Evolutionary conservation across 2,888 invertebrate species (phyloP), one percentile per base, ranked within the genome.

Genomic region (Scaptodrosophila latifasciaeformis): DNA sequence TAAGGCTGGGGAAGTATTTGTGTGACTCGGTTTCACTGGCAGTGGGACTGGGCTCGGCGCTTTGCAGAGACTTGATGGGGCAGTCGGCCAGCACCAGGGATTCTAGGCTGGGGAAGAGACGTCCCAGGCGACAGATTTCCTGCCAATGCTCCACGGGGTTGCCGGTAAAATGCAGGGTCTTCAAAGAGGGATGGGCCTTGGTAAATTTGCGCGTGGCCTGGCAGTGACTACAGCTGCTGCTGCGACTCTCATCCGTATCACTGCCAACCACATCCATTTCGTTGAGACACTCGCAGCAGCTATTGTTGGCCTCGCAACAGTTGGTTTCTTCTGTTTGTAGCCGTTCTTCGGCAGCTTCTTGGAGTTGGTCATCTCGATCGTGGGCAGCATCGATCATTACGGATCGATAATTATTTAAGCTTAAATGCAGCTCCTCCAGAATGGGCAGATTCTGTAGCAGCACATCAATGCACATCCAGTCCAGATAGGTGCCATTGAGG

Each of bases 361-460:
- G n/a, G n/a, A n/a, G n/a, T n/a, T n/a, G n/a, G n/a, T n/a, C n/a
- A n/a, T n/a, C n/a, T n/a, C n/a, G n/a, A n/a, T 65, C 66, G 40
- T 76, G 81, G 43, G 83, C 79, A 17, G 87, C 85, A 62, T 90
- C 90, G 39, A 95, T 87, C 53, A 93, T 90, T 31, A 96, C 93
- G 66, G 91, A 90, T 19, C 90, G 90, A 85, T 95, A 96, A 84
- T 95, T 93, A 86, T 97, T 98, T 59, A 96, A 89, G 82, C 97
- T 96, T 76, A 97, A 88, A 87, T 97, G 97, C 64, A 98, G 88
- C 87, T 97, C 97, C 88, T 96, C 93, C 37, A 97, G 88, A 82
- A 91, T 91, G 53, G 92, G 93, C 61, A 94, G 88, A 80, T 92
- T 90, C 78, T 91, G 90, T 49, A 96, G 88, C 60, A 97, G 87